Evolutionary conservation across 2,797 vertebrate species (phyloP), one percentile per base, ranked within the genome.

Genomic region (Hippoglossus hippoglossus): DNA sequence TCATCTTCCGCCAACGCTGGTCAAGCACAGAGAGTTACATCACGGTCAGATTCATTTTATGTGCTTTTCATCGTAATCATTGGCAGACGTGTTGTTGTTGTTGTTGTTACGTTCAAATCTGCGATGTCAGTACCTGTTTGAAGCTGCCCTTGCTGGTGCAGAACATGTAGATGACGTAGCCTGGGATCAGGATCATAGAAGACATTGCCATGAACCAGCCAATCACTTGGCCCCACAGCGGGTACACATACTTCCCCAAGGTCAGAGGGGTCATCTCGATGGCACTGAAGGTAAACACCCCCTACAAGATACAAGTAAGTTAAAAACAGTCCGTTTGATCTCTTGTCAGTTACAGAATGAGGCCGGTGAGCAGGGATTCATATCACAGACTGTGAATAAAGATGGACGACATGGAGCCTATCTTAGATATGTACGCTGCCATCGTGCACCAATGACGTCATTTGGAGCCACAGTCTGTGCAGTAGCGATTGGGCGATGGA

Each of bases 201-300:
- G 96, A 98, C 73, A 97, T 73, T 8, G 96, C 93, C 97, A 98
- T 97, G 59, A 95, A 71, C 97, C 96, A 97, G 8, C 96, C 97
- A 0, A 96, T 94, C 44, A 89, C 94, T 87, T 98, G 97, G 4
- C 96, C 96, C 97, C 97, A 98, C 0, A 90, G 21, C 0, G 97
- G 97, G 66, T 96, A 98, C 36, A 96, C 77, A 0, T 97, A 98
- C 75, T 95, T 96, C 12, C 97, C 97, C 81, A 97, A 70, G 0
- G 92, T 96, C 71, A 96, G 89, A 41, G 96, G 97, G 6, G 94
- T 96, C 96, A 98, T 98, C 92, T 97, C 96, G 50, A 96, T 94
- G 66, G 95, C 96, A 0, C 96, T 97, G 91, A 98, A 98, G 71
- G 95, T 94, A 75, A 98, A 98, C 36, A 98, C 96, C 0, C 96